Evolutionary conservation across 2,888 invertebrate species (phyloP).

Genomic region (Eulithis testata): DNA sequence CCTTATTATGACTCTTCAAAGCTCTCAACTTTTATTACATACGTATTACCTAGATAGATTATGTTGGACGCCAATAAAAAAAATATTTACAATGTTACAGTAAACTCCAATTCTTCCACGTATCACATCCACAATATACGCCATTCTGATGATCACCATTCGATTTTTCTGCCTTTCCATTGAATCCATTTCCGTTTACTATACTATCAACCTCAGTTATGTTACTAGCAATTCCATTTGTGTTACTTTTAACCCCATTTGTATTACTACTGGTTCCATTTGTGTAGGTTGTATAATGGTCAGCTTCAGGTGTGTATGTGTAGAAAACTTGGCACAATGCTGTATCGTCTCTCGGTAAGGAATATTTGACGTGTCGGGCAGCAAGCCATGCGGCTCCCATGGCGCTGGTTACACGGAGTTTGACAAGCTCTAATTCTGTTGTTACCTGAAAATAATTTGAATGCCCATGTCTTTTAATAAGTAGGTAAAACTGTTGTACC

Average conservation of each 20-base stretch:
- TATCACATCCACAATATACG: conserved; percentile 52
- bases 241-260: conserved; percentile 6
- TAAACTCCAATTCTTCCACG: conserved; percentile 56
- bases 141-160: conserved; percentile 25
- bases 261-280: conserved; percentile 3
- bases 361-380: conserved; percentile 87
- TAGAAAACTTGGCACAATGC: conserved; percentile 88
- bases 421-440: conserved; percentile 85
- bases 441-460: conserved; percentile 56
- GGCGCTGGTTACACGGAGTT: conserved; percentile 90
- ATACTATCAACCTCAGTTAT: conserved; percentile 6
- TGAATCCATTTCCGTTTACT: conserved; percentile 10
- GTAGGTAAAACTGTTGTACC: too few relatives aligned
- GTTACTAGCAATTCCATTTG: background rate
- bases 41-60: background rate
- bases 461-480: too few relatives aligned
- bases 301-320: conserved; percentile 69
- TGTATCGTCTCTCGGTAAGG: conserved; percentile 88
- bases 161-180: conserved; percentile 19
- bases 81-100: conserved; percentile 10
- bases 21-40: too few relatives aligned
- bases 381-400: conserved; percentile 95
- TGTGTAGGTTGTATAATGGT: conserved; percentile 32
- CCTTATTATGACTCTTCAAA: background rate
- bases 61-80: background rate